Percentiles rank a stretch among this genome's conserved stretches.
Evolutionary conservation across 2,888 invertebrate species (phyloP).

Genomic region (Drosophila kanekoi): DNA sequence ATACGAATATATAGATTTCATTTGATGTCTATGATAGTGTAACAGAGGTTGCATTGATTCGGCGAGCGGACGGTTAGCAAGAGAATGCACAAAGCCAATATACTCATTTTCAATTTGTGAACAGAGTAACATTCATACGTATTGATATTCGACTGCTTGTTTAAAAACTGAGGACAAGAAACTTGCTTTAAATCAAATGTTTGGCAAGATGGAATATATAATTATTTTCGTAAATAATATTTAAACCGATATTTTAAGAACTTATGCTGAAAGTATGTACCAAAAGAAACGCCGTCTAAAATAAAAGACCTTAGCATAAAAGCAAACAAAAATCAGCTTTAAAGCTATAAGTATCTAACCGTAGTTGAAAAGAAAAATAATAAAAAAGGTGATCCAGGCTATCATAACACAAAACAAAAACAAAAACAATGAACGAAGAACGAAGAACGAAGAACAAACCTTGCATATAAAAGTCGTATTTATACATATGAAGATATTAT

Average conservation of each 20-base stretch:
- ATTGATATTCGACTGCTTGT: conserved; percentile 78
- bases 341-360: conserved; percentile 43
- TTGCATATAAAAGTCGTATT: conserved; percentile 32
- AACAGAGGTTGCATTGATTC: too few species aligned
- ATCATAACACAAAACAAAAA: conserved; percentile 28
- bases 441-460: background rate
- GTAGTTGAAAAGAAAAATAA: conserved; percentile 1
- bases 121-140: conserved; percentile 28
- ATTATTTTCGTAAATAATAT: conserved; percentile 29
- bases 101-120: background rate
- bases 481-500: conserved; percentile 36
- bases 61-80: background rate
- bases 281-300: conserved; percentile 37
- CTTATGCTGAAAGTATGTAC: conserved; percentile 66
- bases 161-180: conserved; percentile 62
- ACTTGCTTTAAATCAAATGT: conserved; percentile 39
- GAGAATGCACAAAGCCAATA: background rate
- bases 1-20: too few species aligned
- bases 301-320: conserved; percentile 61
- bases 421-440: background rate
- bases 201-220: conserved; percentile 55
- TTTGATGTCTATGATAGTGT: too few species aligned
- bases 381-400: conserved; percentile 21
- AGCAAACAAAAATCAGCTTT: conserved; percentile 61
- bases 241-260: conserved; percentile 54